Evolutionary conservation across 2,888 invertebrate genomes (phyloP), one percentile per base, ranked within the genome.

Genomic region (Metopia argyrocephala): DNA sequence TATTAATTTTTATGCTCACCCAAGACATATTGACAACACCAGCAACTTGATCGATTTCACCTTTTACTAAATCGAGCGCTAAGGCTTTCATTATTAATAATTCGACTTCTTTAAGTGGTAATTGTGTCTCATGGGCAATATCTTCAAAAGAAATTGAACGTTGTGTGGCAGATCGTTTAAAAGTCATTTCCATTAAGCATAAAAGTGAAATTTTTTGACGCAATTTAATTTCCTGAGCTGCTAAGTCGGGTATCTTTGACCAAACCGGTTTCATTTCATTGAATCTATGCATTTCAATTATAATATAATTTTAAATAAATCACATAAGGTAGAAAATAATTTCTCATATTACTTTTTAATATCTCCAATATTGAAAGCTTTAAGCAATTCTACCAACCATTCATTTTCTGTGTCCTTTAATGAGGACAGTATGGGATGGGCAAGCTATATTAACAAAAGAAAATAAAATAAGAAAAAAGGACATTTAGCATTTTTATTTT

Each of bases 131-230:
- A 31, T 92, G 91, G 0, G 98, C 94, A 70, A 99, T 98, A 89
- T 98, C 98, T 0, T 93, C 92, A 91, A 99, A 99, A 0, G 96
- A 93, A 74, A 99, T 92, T 87, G 96, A 95, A 74, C 95, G 92
- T 85, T 96, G 94, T 64, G 96, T 96, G 0, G 98, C 96, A 0
- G 97, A 95, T 65, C 98, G 94, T 89, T 96, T 96, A 89, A 99
- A 98, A 0, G 99, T 98, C 97, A 99, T 97, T 95, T 96, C 91
- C 98, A 99, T 99, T 0, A 99, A 92, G 88, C 98, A 98, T 18
- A 99, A 92, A 21, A 99, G 92, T 0, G 97, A 97, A 80, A 99
- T 97, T 91, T 99, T 99, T 90, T 97, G 96, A 21, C 96, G 91
- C 84, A 98, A 91, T 86, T 94, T 94, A 0, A 94, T 90, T 87